phyloP scores from a whole-genome alignment of 1,140 invertebrate species.

The Glossosoma conforme region DNA sequence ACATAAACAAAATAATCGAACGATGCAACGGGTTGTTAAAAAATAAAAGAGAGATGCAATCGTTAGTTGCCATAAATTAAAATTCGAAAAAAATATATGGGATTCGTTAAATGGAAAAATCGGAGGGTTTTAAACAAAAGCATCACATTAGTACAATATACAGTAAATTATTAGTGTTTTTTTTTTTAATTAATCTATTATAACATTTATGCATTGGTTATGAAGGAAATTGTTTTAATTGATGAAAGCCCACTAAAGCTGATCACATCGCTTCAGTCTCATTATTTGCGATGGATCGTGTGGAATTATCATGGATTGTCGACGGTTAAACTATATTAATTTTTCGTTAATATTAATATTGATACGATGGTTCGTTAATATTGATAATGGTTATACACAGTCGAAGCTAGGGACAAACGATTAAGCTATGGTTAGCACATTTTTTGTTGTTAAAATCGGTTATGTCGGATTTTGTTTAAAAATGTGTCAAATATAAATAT shows the following conservation, averaged over 20 bases:
- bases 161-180: slow-evolving; percentile 19
- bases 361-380: neutral
- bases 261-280: neutral
- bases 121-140: slow-evolving; percentile 27
- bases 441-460: slow-evolving; percentile 3
- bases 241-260: slow-evolving; percentile 16
- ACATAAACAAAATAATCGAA: no score
- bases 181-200: slow-evolving; percentile 12
- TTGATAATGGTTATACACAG: neutral
- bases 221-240: slow-evolving; percentile 16
- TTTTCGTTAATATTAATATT: slow-evolving; percentile 1
- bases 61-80: slow-evolving; percentile 19
- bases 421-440: slow-evolving; percentile 3
- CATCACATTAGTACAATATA: slow-evolving; percentile 29
- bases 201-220: slow-evolving; percentile 29
- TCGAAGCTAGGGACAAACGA: neutral
- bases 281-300: neutral
- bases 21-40: slow-evolving; percentile 9
- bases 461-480: slow-evolving; percentile 6
- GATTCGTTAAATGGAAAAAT: slow-evolving; percentile 21
- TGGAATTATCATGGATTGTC: neutral
- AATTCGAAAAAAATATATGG: slow-evolving; percentile 16
- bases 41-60: slow-evolving; percentile 9
- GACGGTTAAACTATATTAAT: slow-evolving; percentile 2
- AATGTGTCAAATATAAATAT: neutral